phyloP scores from a whole-genome alignment of 2,113 vertebrate genomes.

The Chionis minor region DNA sequence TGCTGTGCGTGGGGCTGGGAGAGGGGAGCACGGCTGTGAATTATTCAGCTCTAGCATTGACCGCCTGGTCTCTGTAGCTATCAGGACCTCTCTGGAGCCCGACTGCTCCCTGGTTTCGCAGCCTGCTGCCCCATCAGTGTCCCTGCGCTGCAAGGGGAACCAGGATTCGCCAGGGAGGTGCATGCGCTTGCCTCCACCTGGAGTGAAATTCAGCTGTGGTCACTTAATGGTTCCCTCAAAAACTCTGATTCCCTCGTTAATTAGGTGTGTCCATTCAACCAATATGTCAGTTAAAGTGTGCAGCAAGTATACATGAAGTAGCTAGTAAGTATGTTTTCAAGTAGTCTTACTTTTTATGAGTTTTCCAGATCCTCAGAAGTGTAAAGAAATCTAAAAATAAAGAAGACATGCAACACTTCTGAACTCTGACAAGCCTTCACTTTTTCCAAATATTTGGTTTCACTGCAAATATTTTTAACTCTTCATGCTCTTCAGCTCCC shows the following conservation, averaged over 20 bases:
- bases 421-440: background rate
- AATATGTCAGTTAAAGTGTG: background rate
- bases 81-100: background rate
- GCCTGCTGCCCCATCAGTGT: background rate
- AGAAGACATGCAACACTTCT: background rate
- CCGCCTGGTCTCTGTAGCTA: background rate
- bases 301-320: background rate
- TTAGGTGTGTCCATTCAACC: background rate
- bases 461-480: background rate
- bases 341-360: background rate
- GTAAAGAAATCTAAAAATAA: slow-evolving; percentile 4
- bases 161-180: background rate
- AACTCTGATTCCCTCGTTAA: background rate
- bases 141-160: too few species aligned
- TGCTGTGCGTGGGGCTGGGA: background rate
- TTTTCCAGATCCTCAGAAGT: background rate
- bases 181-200: fast-evolving
- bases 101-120: background rate
- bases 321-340: background rate
- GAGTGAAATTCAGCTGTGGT: background rate
- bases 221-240: background rate
- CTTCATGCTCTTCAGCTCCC: background rate
- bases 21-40: background rate
- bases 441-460: background rate
- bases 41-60: background rate